Conservation (phyloP, 35 echinoderm and acorn worm species). For the Ptychodera flava region DNA sequence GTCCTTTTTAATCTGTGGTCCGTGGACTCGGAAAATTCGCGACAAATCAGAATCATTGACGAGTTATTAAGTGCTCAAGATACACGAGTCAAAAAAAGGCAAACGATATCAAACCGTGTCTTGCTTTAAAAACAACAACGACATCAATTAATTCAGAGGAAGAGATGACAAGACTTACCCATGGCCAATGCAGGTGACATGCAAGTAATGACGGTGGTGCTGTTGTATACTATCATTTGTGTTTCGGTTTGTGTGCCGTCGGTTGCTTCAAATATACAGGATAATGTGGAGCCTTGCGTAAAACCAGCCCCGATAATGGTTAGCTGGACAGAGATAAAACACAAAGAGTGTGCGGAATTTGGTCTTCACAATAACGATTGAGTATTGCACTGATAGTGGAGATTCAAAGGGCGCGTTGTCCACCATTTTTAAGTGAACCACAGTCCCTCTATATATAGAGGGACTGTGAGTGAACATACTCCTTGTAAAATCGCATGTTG, state of each 20-base stretch:
- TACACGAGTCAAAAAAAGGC: too few species aligned
- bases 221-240: slow-evolving; percentile 3
- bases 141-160: too few species aligned
- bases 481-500: too few species aligned
- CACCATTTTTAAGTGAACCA: too few species aligned
- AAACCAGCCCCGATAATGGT: slow-evolving; percentile 63
- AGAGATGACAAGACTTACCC: slow-evolving; percentile 27
- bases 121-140: too few species aligned
- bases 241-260: slow-evolving; percentile 18
- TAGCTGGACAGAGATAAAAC: slow-evolving; percentile 38
- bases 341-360: slow-evolving; percentile 4
- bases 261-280: slow-evolving; percentile 47
- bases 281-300: slow-evolving; percentile 19
- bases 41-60: too few species aligned
- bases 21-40: too few species aligned
- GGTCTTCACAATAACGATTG: neutral
- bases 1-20: too few species aligned
- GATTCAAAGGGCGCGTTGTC: slow-evolving; percentile 4
- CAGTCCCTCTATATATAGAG: too few species aligned
- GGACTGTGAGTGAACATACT: too few species aligned
- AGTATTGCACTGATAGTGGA: neutral
- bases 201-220: slow-evolving; percentile 28
- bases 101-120: too few species aligned
- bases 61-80: too few species aligned
- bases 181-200: slow-evolving; percentile 26